Evolutionary conservation across 2,888 invertebrate genomes (phyloP), one percentile per base, ranked within the genome.

Genomic region (Gasteruption jaculator): DNA sequence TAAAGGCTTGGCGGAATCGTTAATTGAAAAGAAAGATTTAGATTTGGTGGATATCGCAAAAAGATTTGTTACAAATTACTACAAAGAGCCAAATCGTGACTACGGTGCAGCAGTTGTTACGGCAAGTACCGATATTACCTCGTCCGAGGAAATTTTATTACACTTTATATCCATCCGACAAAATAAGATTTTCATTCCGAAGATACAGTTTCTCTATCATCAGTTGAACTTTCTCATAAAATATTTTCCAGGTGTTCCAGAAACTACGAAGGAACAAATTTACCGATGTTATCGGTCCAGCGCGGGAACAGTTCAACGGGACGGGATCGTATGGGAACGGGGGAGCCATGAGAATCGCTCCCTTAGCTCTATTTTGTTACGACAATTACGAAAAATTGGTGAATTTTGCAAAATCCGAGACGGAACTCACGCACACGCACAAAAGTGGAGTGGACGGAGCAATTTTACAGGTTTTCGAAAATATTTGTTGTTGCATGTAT

Each of bases 311-410:
- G 60, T 86, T 85, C 63, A 64, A 74, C 53, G 85, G 86, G 2
- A 44, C 54, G 45, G 86, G 87, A 1, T 86, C 85, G 2, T 84
- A 75, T 68, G 87, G 86, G n/a, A 87, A 86, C 68, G 86, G 86
- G 2, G 85, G 81, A 30, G 84, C 85, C 1, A 86, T 87, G 86
- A 73, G 86, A 54, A 73, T 84, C 18, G 71, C 81, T 15, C 86
- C 86, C 2, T 68, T 83, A 26, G 77, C 82, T 1, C 64, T 87
- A 30, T 84, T 78, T 63, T 78, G 72, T 50, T 71, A 75, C 43
- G 69, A 73, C 41, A 69, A 77, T 48, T 73, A 75, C 41, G 60
- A 74, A 31, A 58, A 58, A 19, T 69, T 81, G 58, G 49, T 80
- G 10, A 71, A 78, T 16, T 68, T 74, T 16, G 76, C 76, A 0